A percentile compares a stretch with the other conserved stretches of the same genome.
Evolutionary conservation across 2,113 vertebrate genomes (phyloP).

Genomic region (Triplophysa tibetana): DNA sequence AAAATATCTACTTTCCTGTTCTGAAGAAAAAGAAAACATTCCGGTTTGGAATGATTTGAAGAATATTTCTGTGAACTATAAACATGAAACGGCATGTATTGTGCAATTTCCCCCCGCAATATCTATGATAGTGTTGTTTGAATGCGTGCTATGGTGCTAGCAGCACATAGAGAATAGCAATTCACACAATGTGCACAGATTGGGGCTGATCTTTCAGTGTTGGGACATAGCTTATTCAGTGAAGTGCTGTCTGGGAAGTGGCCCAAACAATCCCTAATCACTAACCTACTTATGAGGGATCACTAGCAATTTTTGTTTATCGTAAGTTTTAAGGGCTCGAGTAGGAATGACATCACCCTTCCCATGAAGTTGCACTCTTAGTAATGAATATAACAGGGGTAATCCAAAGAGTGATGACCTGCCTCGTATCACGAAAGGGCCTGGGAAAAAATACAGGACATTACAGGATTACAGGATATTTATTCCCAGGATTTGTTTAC

Average conservation of each 20-base stretch:
- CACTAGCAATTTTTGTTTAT: slow-evolving; percentile 6
- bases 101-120: no score
- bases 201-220: slow-evolving; percentile 5
- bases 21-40: no score
- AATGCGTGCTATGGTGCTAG: neutral
- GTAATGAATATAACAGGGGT: slow-evolving; percentile 1
- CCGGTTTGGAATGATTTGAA: no score
- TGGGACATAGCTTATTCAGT: slow-evolving; percentile 5
- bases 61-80: no score
- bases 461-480: slow-evolving; percentile 14
- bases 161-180: slow-evolving; percentile 50
- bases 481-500: neutral
- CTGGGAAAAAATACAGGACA: neutral
- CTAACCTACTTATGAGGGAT: slow-evolving; percentile 31
- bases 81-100: no score
- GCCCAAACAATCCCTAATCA: slow-evolving; percentile 6
- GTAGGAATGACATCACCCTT: slow-evolving; percentile 22
- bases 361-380: neutral
- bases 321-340: neutral
- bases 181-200: slow-evolving; percentile 44
- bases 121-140: no score
- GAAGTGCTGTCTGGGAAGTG: slow-evolving; percentile 1
- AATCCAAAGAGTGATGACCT: slow-evolving; percentile 28
- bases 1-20: no score
- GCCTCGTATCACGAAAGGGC: slow-evolving; percentile 13